A percentile compares a stretch with the other conserved stretches of the same genome.
phyloP scores from a whole-genome alignment of 2,113 vertebrate genomes.

The Callopanchax toddi region DNA sequence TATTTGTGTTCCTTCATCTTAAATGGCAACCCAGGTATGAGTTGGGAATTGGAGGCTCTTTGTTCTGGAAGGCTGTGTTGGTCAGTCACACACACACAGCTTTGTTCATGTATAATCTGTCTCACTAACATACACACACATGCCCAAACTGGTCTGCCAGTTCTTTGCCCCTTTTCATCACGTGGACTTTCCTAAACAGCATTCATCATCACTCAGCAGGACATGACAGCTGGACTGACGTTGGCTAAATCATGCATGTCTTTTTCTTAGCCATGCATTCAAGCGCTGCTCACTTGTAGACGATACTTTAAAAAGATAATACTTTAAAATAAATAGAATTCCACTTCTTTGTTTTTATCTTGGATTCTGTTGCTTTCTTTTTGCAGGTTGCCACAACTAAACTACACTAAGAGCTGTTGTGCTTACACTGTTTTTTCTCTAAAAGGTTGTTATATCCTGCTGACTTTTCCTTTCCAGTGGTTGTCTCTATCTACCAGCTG shows the following conservation, averaged over 20 bases:
- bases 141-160: constrained; percentile 36
- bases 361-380: background rate
- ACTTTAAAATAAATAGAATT: constrained; percentile 24
- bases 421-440: no score
- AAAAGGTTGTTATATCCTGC: constrained; percentile 50
- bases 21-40: constrained; percentile 31
- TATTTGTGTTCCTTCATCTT: constrained; percentile 8
- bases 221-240: constrained; percentile 52
- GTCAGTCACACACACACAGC: constrained; percentile 7
- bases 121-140: constrained; percentile 16
- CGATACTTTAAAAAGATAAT: constrained; percentile 23
- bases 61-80: constrained; percentile 35
- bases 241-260: constrained; percentile 35
- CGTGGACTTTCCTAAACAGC: constrained; percentile 61
- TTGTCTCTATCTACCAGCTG: constrained; percentile 40
- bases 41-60: constrained; percentile 26
- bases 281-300: background rate
- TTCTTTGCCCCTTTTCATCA: constrained; percentile 43
- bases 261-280: constrained; percentile 20
- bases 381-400: background rate
- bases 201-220: constrained; percentile 52
- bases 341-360: background rate
- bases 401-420: background rate
- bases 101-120: background rate
- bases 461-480: constrained; percentile 28